A percentile compares a stretch with the other conserved stretches of the same genome.
Conservation (phyloP, 2,113 vertebrate species). For the Macaca fascicularis region DNA sequence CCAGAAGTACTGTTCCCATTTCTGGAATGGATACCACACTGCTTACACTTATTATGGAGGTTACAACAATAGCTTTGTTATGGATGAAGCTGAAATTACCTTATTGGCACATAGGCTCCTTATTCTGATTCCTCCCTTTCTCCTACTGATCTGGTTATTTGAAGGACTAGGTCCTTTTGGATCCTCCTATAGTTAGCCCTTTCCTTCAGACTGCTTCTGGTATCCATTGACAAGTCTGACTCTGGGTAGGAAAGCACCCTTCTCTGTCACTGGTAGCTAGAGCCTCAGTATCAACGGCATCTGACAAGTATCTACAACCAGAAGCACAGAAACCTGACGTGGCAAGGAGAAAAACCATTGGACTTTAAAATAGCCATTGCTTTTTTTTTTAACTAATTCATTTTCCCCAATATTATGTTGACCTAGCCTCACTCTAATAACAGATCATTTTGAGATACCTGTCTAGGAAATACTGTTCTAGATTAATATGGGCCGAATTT, state of each 20-base stretch:
- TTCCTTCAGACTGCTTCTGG: constrained; percentile 63
- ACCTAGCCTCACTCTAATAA: constrained; percentile 68
- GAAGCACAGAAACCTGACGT: constrained; percentile 65
- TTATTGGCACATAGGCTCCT: constrained; percentile 46
- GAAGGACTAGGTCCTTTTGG: constrained; percentile 47
- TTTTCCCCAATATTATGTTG: constrained; percentile 58
- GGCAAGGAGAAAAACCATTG: constrained; percentile 54
- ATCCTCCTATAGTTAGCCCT: constrained; percentile 44
- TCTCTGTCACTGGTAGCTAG: constrained; percentile 63
- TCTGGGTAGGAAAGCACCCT: constrained; percentile 51
- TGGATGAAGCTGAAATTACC: constrained; percentile 44
- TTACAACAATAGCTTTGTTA: constrained; percentile 43
- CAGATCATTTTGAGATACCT: constrained; percentile 74
- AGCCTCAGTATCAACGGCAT: constrained; percentile 62
- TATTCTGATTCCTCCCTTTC: constrained; percentile 44
- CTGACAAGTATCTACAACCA: constrained; percentile 60
- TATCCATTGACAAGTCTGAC: constrained; percentile 60
- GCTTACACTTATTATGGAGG: constrained; percentile 11
- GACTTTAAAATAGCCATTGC: constrained; percentile 56
- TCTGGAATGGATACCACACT: constrained; percentile 35
- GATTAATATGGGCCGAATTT: constrained; percentile 75
- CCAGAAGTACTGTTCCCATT: constrained; percentile 14
- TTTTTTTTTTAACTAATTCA: constrained; percentile 50
- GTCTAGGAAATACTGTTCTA: constrained; percentile 74
- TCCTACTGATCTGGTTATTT: constrained; percentile 46